Conservation (phyloP, 1,140 invertebrate genomes). For the Drosophila sucinea region DNA sequence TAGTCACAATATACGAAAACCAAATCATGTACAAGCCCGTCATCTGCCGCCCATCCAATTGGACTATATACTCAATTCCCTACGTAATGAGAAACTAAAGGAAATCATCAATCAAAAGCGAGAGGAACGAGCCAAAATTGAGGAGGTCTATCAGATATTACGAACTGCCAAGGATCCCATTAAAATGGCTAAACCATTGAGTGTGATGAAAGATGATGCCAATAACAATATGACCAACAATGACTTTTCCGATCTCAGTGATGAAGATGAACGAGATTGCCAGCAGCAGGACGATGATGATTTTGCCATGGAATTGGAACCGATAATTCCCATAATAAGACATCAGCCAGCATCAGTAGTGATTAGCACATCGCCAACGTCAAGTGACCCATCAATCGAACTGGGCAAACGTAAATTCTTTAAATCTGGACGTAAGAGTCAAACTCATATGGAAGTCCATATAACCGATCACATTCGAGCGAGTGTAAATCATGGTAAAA, state of each 20-base stretch:
- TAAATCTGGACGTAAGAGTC: conserved; percentile 62
- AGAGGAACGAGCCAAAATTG: conserved; percentile 65
- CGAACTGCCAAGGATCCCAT: conserved; percentile 68
- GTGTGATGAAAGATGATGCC: conserved; percentile 46
- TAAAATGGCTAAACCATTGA: conserved; percentile 75
- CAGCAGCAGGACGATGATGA: neutral
- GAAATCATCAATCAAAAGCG: conserved; percentile 65
- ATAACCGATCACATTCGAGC: conserved; percentile 75
- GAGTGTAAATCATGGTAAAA: conserved; percentile 68
- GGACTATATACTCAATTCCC: conserved; percentile 53
- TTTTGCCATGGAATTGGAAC: conserved; percentile 48
- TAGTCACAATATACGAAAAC: conserved; percentile 64
- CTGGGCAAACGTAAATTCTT: conserved; percentile 68
- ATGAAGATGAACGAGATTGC: conserved; percentile 27
- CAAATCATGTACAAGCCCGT: neutral
- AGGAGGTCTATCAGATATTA: conserved; percentile 70
- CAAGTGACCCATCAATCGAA: conserved; percentile 16
- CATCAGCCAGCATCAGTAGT: conserved; percentile 23
- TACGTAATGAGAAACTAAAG: conserved; percentile 72
- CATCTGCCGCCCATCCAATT: conserved; percentile 39
- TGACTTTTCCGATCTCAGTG: conserved; percentile 65
- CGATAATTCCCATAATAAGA: conserved; percentile 69
- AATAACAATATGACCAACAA: conserved; percentile 55
- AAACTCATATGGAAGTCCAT: conserved; percentile 70
- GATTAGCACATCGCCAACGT: neutral